phyloP scores from a whole-genome alignment of 2,113 vertebrate species.

The Ptilonorhynchus violaceus region DNA sequence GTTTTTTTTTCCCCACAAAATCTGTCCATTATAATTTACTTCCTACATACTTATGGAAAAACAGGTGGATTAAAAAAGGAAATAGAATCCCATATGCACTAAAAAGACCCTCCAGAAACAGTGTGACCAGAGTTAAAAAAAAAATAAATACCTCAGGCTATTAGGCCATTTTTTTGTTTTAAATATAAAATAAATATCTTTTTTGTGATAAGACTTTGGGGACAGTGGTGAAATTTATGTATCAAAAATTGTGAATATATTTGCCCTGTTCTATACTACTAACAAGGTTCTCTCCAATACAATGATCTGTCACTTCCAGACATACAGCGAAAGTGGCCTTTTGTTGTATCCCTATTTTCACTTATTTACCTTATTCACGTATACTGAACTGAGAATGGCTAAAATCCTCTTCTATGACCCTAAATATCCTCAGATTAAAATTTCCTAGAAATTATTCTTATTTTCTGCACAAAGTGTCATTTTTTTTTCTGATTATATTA shows the following conservation, averaged over 20 bases:
- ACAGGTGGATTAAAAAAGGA: not conserved
- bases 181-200: not conserved
- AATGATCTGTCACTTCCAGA: not conserved
- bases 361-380: not conserved
- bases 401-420: not conserved
- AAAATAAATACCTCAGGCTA: not conserved
- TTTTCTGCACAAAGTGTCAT: not conserved
- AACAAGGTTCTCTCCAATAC: not conserved
- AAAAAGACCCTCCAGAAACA: not conserved
- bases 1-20: not conserved
- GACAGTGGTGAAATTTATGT: not conserved
- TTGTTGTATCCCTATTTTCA: not conserved
- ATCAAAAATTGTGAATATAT: not conserved
- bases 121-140: not conserved
- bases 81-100: not conserved
- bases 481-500: not conserved
- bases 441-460: not conserved
- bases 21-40: not conserved
- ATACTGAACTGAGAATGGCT: not conserved
- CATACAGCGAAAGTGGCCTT: not conserved
- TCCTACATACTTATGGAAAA: not conserved
- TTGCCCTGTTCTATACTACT: not conserved
- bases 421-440: not conserved
- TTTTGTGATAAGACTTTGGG: not conserved
- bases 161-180: not conserved